Conservation (phyloP, 2,888 invertebrate genomes). For the Nephrotoma guestfalica region DNA sequence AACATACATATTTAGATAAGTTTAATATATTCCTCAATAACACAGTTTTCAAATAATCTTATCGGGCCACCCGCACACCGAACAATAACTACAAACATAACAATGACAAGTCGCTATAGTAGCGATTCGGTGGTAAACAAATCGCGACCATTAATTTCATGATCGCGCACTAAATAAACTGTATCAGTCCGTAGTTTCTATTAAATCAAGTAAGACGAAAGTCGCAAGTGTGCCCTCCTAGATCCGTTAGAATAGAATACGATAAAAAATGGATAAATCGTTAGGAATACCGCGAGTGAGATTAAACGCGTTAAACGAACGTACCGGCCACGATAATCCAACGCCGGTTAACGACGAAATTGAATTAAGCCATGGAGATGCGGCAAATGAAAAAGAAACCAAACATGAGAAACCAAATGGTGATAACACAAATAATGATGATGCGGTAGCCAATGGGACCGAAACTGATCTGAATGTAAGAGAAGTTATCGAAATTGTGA, state of each 20-base stretch:
- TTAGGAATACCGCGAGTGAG: background rate
- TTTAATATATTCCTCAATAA: background rate
- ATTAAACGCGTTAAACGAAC: background rate
- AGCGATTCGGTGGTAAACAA: background rate
- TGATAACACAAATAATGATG: background rate
- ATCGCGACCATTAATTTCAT: background rate
- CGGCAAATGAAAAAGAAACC: background rate
- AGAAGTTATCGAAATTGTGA: background rate
- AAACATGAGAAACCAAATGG: background rate
- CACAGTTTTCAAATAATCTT: background rate
- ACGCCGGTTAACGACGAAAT: background rate
- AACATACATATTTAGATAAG: background rate
- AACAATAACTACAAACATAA: background rate
- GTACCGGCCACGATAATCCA: background rate
- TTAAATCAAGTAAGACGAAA: background rate
- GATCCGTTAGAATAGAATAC: background rate
- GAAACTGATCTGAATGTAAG: constrained; percentile 3
- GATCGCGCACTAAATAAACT: background rate
- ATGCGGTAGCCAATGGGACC: background rate
- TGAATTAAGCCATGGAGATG: background rate
- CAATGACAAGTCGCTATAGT: background rate
- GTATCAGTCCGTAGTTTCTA: background rate
- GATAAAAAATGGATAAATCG: background rate
- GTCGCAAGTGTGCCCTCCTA: background rate
- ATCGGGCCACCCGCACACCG: background rate